A percentile compares a stretch with the other conserved stretches of the same genome.
phyloP scores from a whole-genome alignment of 2,113 vertebrate species.

The Aptenodytes patagonicus region DNA sequence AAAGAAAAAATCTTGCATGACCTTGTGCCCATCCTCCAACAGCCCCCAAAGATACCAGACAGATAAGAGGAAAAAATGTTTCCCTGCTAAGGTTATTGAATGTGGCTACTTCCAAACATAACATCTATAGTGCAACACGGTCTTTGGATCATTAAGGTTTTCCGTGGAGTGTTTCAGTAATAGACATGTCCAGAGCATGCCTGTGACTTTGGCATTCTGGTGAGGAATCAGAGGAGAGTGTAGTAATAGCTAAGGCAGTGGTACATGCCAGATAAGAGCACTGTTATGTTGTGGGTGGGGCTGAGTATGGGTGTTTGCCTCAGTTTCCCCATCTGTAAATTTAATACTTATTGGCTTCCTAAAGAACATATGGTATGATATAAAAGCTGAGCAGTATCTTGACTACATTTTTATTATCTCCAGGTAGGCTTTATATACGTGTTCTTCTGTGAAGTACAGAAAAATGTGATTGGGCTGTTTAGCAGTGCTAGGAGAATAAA shows the following conservation, averaged over 20 bases:
- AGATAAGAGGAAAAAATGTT: not conserved
- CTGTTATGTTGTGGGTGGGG: not conserved
- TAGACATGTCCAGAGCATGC: not conserved
- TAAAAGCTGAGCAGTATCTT: not conserved
- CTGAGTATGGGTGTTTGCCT: not conserved
- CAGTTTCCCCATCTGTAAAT: not conserved
- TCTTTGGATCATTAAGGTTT: not conserved
- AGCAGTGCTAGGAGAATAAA: not conserved
- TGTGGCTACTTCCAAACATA: not conserved
- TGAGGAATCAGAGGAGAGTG: not conserved
- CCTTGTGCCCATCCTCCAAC: not conserved
- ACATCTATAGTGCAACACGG: fast-evolving
- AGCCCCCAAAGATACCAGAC: not conserved
- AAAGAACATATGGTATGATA: not conserved
- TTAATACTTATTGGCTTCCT: not conserved
- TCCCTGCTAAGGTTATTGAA: not conserved
- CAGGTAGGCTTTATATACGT: not conserved
- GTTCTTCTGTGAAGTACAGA: not conserved
- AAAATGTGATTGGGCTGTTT: not conserved
- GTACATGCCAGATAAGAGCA: not conserved
- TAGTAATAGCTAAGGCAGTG: not conserved
- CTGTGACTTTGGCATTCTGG: not conserved
- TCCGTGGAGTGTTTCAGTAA: not conserved
- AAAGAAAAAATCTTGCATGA: not conserved
- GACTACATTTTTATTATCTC: not conserved